Conservation (phyloP, 2,113 vertebrate species). For the Athene cunicularia region DNA sequence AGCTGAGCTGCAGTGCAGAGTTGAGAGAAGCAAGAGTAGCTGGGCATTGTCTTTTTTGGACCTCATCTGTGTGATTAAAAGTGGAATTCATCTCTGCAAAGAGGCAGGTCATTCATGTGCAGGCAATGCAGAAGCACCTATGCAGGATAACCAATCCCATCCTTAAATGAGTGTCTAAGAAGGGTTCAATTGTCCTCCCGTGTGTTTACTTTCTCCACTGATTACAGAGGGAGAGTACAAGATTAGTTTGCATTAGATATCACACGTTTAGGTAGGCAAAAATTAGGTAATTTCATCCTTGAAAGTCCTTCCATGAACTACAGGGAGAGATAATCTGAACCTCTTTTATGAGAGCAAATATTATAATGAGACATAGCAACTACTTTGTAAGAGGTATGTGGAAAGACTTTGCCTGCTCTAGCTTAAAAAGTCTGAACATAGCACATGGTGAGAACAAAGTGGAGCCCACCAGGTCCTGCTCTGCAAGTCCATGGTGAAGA, state of each 20-base stretch:
- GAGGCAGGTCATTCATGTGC: neutral
- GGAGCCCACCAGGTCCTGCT: neutral
- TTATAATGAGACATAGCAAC: neutral
- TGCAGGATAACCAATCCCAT: neutral
- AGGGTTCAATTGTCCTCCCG: neutral
- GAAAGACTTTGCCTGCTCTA: neutral
- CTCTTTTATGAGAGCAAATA: neutral
- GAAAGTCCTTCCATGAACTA: neutral
- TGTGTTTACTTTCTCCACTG: neutral
- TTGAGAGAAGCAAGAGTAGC: neutral
- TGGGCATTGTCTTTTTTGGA: neutral
- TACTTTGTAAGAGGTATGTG: neutral
- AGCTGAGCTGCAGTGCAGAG: neutral
- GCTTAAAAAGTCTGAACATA: neutral
- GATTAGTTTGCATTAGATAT: neutral
- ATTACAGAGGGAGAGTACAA: neutral
- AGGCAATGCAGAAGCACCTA: neutral
- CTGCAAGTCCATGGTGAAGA: rapidly evolving
- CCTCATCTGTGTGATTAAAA: neutral
- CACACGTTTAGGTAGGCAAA: neutral
- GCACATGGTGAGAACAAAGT: neutral
- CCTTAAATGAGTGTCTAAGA: neutral
- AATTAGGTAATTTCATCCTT: neutral
- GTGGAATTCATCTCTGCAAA: neutral
- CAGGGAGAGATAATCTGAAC: neutral